Evolutionary conservation across 2,888 invertebrate species (phyloP).

Genomic region (Himalopsyche japonica): DNA sequence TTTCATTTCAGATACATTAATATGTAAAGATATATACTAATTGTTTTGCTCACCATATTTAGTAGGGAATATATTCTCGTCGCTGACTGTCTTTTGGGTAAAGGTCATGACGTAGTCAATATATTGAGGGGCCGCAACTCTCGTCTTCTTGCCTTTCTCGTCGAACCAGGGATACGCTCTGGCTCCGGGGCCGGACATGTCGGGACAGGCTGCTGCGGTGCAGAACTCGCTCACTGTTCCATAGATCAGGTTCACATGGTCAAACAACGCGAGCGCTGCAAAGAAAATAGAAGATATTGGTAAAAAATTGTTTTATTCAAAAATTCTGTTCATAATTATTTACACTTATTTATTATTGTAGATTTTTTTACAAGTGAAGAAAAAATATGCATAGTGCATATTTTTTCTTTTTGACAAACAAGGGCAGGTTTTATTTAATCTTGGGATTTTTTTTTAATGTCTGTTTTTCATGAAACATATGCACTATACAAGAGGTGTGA

Average conservation of each 20-base stretch:
- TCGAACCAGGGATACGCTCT: constrained; percentile 98
- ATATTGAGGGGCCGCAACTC: constrained; percentile 96
- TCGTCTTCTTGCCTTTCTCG: constrained; percentile 97
- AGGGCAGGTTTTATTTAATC: too few relatives aligned
- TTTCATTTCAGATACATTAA: too few relatives aligned
- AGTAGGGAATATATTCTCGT: constrained; percentile 96
- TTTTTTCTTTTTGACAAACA: too few relatives aligned
- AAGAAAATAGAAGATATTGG: background rate
- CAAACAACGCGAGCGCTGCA: constrained; percentile 93
- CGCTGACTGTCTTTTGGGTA: constrained; percentile 95
- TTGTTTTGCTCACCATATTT: constrained; percentile 83
- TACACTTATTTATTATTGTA: too few relatives aligned
- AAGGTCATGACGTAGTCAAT: constrained; percentile 99
- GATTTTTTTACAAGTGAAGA: too few relatives aligned
- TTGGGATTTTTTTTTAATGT: too few relatives aligned
- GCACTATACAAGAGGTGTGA: too few relatives aligned
- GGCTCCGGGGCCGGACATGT: constrained; percentile 95
- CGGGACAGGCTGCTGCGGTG: constrained; percentile 91
- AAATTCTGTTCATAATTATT: too few relatives aligned
- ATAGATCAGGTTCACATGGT: constrained; percentile 98
- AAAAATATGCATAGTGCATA: too few relatives aligned
- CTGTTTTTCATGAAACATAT: too few relatives aligned
- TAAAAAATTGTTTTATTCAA: too few relatives aligned
- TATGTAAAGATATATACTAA: background rate
- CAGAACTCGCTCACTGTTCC: constrained; percentile 99